These are phyloP conservation scores for Leptatherina wallacei DNA, from an alignment of 2,797 vertebrate species.

Conservation along the genomic window DNA sequence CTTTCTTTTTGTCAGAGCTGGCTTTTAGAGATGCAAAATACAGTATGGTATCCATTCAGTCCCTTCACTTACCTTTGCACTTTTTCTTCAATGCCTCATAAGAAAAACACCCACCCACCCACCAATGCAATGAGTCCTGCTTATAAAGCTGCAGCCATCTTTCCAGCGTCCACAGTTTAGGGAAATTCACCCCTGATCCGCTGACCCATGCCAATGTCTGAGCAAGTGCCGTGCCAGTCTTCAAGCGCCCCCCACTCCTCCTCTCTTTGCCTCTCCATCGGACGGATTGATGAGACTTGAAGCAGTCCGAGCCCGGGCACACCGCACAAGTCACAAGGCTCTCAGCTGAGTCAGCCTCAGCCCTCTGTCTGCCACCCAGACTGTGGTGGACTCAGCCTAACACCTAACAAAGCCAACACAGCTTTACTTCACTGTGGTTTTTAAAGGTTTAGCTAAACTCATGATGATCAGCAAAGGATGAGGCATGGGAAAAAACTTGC, in stretches of 20 bases:
- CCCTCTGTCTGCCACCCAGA: slow-evolving; percentile 71
- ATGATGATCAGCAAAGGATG: slow-evolving; percentile 64
- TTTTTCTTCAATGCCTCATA: slow-evolving; percentile 11
- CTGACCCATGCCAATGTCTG: slow-evolving; percentile 56
- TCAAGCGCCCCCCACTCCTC: background rate
- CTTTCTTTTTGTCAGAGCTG: slow-evolving; percentile 69
- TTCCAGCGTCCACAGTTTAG: slow-evolving; percentile 21
- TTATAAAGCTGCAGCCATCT: slow-evolving; percentile 14
- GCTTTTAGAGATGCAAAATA: slow-evolving; percentile 81
- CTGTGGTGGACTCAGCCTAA: slow-evolving; percentile 58
- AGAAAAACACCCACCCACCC: background rate
- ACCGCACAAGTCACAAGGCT: slow-evolving; percentile 71
- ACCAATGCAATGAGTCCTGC: slow-evolving; percentile 9
- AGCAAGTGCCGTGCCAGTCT: slow-evolving; percentile 58
- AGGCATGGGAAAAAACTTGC: slow-evolving; percentile 61
- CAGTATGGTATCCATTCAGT: slow-evolving; percentile 61
- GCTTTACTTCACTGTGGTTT: slow-evolving; percentile 59
- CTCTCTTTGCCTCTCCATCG: slow-evolving; percentile 20
- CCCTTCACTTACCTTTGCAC: slow-evolving; percentile 25
- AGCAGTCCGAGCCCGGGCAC: slow-evolving; percentile 47
- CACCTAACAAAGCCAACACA: slow-evolving; percentile 49
- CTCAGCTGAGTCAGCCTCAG: slow-evolving; percentile 75
- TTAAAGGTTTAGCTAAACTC: slow-evolving; percentile 61
- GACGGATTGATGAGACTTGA: slow-evolving; percentile 49
- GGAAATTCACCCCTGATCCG: slow-evolving; percentile 43